Percentiles rank a stretch among this genome's conserved stretches.
These are phyloP conservation scores for Acanthornis magna DNA, from an alignment of 2,797 vertebrate species.

Conservation along the genomic window DNA sequence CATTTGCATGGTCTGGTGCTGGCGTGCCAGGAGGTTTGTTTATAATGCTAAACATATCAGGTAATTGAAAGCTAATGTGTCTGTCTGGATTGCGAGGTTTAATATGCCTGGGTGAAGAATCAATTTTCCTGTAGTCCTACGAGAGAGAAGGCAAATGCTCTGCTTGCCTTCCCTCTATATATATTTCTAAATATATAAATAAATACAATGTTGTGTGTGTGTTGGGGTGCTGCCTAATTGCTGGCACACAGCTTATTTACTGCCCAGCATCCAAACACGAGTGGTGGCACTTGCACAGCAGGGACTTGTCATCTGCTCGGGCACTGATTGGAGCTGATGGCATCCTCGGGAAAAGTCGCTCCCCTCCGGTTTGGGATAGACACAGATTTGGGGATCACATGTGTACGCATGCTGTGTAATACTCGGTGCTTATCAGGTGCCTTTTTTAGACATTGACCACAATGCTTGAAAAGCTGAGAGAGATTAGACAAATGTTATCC, in stretches of 20 bases:
- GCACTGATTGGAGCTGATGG: neutral
- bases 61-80: slow-evolving; percentile 72
- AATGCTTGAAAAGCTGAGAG: neutral
- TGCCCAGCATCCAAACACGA: neutral
- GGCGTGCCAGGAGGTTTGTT: slow-evolving; percentile 42
- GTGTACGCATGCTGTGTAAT: neutral
- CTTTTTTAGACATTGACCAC: neutral
- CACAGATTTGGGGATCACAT: neutral
- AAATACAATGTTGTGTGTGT: too few relatives aligned
- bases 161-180: neutral
- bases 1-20: neutral
- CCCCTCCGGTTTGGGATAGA: neutral
- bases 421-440: neutral
- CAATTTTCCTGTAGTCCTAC: slow-evolving; percentile 45
- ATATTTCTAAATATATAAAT: neutral
- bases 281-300: neutral
- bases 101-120: slow-evolving; percentile 61
- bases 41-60: slow-evolving; percentile 65
- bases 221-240: neutral
- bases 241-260: neutral
- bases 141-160: neutral
- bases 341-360: neutral
- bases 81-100: slow-evolving; percentile 55
- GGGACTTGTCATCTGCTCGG: neutral
- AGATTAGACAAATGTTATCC: slow-evolving; percentile 11